These are phyloP conservation scores for Harpagoxenus sublaevis DNA, from an alignment of 2,888 invertebrate species.

Conservation along the genomic window DNA sequence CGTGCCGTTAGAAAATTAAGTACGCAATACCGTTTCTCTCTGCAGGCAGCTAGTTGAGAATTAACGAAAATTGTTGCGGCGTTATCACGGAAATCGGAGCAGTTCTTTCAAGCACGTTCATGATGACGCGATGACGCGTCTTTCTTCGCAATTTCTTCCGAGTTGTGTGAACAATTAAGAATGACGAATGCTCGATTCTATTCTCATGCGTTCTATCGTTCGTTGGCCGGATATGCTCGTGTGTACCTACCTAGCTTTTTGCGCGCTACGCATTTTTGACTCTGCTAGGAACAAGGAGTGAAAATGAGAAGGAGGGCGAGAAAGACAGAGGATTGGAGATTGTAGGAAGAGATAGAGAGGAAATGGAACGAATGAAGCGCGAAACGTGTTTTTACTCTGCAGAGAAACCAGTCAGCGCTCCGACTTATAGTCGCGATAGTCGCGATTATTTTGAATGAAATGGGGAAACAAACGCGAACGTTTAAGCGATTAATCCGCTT, in stretches of 20 bases:
- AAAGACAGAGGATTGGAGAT: constrained; percentile 23
- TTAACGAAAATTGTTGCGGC: constrained; percentile 7
- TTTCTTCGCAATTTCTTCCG: background rate
- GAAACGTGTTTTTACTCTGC: constrained; percentile 69
- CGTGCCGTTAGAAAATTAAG: background rate
- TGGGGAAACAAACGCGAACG: constrained; percentile 41
- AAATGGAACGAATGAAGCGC: constrained; percentile 29
- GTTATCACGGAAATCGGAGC: background rate
- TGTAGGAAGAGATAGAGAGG: constrained; percentile 20
- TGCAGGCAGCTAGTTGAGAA: background rate
- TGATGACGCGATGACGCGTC: background rate
- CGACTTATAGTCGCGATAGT: constrained; percentile 17
- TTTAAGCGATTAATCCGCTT: constrained; percentile 58
- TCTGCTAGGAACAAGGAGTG: constrained; percentile 69
- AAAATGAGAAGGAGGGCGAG: constrained; percentile 13
- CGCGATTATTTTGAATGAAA: constrained; percentile 34
- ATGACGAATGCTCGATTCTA: constrained; percentile 2
- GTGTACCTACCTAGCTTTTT: constrained; percentile 80
- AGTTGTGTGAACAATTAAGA: background rate
- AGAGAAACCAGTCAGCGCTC: constrained; percentile 57
- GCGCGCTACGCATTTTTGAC: constrained; percentile 81
- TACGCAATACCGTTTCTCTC: background rate
- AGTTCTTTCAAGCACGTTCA: background rate
- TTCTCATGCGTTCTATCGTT: constrained; percentile 58
- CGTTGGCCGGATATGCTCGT: constrained; percentile 75